Percentiles rank a stretch among this genome's conserved stretches.
These are phyloP conservation scores for Eilema depressum DNA, from an alignment of 2,888 invertebrate species.

Conservation along the genomic window DNA sequence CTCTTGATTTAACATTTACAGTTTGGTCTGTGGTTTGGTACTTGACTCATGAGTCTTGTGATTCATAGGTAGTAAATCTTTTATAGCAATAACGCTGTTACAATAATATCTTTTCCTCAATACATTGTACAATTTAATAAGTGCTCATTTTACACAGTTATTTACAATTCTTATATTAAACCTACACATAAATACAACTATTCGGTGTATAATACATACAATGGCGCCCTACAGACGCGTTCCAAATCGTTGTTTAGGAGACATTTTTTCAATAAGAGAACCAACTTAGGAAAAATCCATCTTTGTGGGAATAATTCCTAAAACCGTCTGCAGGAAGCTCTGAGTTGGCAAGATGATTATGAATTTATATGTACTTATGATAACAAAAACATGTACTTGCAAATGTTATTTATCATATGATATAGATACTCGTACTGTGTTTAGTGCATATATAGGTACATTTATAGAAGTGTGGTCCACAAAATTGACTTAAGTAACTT, in stretches of 20 bases:
- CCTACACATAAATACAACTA: not conserved
- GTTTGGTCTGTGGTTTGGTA: not conserved
- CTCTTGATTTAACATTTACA: not conserved
- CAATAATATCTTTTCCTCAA: not conserved
- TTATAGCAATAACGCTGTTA: not conserved
- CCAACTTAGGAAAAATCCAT: not conserved
- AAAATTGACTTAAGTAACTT: slow-evolving; percentile 18
- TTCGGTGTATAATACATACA: not conserved
- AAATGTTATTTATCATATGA: slow-evolving; percentile 20
- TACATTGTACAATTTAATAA: not conserved
- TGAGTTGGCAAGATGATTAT: slow-evolving; percentile 8
- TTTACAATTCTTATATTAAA: not conserved
- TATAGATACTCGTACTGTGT: too few species aligned
- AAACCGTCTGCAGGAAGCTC: slow-evolving; percentile 16
- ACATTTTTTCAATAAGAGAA: not conserved
- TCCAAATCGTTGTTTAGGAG: not conserved
- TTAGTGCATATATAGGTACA: too few species aligned
- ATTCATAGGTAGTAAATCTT: not conserved
- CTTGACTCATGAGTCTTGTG: not conserved
- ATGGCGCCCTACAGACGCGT: not conserved
- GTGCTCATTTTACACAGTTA: not conserved
- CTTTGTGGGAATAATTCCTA: too few species aligned
- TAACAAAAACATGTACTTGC: slow-evolving; percentile 26
- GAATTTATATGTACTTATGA: slow-evolving; percentile 13
- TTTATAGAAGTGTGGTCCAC: slow-evolving; percentile 33